phyloP scores from a whole-genome alignment of 2,113 vertebrate species.

The human region DNA sequence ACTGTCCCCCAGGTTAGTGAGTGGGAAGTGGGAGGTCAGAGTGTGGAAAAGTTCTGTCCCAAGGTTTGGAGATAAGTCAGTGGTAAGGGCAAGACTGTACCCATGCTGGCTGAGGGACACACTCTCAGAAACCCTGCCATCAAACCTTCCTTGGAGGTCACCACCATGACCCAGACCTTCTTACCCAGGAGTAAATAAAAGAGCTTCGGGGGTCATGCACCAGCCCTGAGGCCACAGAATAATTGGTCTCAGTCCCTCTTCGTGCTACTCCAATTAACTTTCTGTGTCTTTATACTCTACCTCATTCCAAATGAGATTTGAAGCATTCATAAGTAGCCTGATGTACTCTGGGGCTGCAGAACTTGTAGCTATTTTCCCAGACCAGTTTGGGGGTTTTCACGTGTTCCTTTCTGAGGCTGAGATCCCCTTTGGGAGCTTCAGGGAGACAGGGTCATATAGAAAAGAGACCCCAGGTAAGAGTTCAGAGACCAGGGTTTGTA shows the following conservation, averaged over 20 bases:
- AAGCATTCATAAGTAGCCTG: neutral
- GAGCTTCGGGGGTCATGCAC: neutral
- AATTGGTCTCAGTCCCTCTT: neutral
- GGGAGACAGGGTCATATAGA: neutral
- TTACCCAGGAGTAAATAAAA: neutral
- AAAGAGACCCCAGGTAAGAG: neutral
- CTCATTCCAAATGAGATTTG: neutral
- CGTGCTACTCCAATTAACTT: neutral
- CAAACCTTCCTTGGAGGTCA: neutral
- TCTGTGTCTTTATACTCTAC: neutral
- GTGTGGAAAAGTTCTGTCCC: neutral
- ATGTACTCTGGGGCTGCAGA: neutral
- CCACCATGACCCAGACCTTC: neutral
- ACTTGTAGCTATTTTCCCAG: neutral
- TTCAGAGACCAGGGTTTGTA: neutral
- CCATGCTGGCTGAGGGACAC: neutral
- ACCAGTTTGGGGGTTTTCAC: neutral
- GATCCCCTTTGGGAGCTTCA: neutral
- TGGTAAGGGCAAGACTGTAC: rapidly evolving
- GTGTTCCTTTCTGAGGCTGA: neutral
- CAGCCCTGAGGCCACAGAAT: neutral
- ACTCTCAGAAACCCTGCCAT: neutral
- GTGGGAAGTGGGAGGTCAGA: neutral
- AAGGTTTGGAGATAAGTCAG: neutral
- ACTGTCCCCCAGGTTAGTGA: neutral